Evolutionary conservation across 92 coral and sea anemone genomes (phyloP), one percentile per base, ranked within the genome.

Genomic region (Palythoa caribaeorum): DNA sequence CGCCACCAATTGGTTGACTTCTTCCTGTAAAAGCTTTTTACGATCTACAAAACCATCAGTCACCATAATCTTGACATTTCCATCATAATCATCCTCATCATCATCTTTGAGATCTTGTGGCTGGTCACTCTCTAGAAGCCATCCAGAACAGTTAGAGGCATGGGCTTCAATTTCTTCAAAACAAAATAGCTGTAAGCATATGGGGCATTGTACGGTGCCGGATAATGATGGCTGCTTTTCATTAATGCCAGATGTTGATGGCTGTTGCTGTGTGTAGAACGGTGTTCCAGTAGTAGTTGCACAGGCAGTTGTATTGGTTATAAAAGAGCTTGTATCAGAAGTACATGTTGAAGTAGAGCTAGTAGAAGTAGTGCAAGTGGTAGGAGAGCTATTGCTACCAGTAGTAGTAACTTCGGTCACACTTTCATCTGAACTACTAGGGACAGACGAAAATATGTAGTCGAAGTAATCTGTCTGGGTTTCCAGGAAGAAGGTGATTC

Each of bases 131-230:
- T 92, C 90, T 14, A 87, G 65, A 44, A 92, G 90, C 94, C 96
- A 94, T 63, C 79, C 53, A 51, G 94, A 94, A 83, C 93, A 94
- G 78, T 71, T 92, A 83, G 78, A 91, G 59, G 92, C 94, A 94
- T 94, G 96, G 54, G 92, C 90, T 90, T 94, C 92, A 21, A 94
- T 90, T 65, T 89, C 84, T 38, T 79, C 76, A 37, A 80, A 75
- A 50, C 79, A 39, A 75, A 75, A 75, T 38, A 75, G 79, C 59
- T 75, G 53, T 1, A 75, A 50, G 79, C 57, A 40, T 75, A 75
- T 75, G 53, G 79, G 57, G 17, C 59, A 75, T 75, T 75, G 79
- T 39, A 75, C 21, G 59, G 79, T 75, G 57, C 59, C 36, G 59
- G 57, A 40, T 15, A 59, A 14, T 15, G 79, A 68, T 68, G 73